Base-by-base conservation (phyloP, 2,797 vertebrate species). In the Anniella stebbinsi region DNA sequence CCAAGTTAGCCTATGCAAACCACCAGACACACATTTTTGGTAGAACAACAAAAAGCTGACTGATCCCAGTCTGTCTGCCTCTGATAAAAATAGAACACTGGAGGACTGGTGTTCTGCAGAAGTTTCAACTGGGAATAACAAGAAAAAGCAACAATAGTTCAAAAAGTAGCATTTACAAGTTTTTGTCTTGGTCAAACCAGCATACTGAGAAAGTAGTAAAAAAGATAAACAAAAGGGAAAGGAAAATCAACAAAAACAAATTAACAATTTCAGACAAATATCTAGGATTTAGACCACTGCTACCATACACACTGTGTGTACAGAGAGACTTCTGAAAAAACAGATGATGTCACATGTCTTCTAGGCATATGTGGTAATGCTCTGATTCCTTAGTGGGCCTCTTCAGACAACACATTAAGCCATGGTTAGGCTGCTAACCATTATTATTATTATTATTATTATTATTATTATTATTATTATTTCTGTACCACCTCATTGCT, bases 41-140 rank as follows among this genome's bases (percentile, higher is more conserved):
- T 92, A 93, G 88, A 89, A n/a, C 3, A 93, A 91, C 92, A 30
- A 67, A 57, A 82, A 57, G 18, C 30, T 45, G 86, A 84, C 75
- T 87, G 57, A 70, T 88, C 66, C 66, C 69, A 66, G 54, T 23
- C 1, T 94, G 84, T 15, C 51, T 9, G 88, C 70, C 11, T 11
- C 66, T 87, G 23, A 51, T 94, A 84, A 89, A 90, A 91, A 88
- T 4, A 90, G 69, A 89, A 66, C 6, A 5, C 73, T 1, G 41
- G 12, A 63, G 18, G 81, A 10, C 81, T 69, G 69, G 82, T 89
- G 85, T 83, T 92, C 76, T 85, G 66, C 90, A 95, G 92, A 94
- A 90, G 87, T 92, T 77, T 51, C 36, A 82, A n/a, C 7, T 28
- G 1, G 86, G 91, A 92, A 84, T 36, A 87, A 0, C 63, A 87